Base-by-base conservation (phyloP, 2,888 invertebrate genomes). In the Philaethria dido region DNA sequence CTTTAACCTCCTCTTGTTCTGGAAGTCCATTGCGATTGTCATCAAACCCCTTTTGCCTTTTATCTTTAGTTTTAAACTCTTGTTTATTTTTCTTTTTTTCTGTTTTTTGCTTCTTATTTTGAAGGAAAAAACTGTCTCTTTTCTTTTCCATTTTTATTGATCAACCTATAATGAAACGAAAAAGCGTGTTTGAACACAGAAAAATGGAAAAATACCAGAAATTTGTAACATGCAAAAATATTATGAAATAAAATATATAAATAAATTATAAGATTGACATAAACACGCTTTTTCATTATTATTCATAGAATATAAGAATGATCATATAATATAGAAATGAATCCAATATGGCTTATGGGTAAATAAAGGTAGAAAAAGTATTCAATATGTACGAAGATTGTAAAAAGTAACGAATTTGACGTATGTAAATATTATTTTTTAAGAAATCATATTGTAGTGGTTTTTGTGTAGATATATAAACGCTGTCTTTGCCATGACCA, bases 131-230 rank as follows among this genome's bases (percentile, higher is more conserved):
- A 3, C 84, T 81, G 71, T 88, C 86, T 60, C 77, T 75, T 77
- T 85, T 88, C 73, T 78, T 82, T 74, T 88, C 92, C 92, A 92
- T 92, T 73, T 70, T 74, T 73, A 66, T 66, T 55, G 74, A 78
- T 85, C 83, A 86, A 89, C 87, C 92, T 92, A 88, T 80, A 92
- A 90, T 78, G 85, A 92, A 89, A 92, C 82, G 88, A 88, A 82
- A 87, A 87, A 88, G 91, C 91, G 92, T 92, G 90, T 88, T 91
- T 87, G 82, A 83, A 82, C 70, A 75, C 75, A 69, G 62, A 66
- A 70, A 59, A 71, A 69, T 69, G 68, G 54, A 68, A 59, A 67
- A 63, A 69, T 52, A 54, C 45, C 36, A 54, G 33, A 39, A 62
- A 47, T 18, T 52, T 69, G 69, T 67, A 73, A 70, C 72, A 71